Base-by-base conservation (phyloP, 2,888 invertebrate species). In the Aleiodes alternator region DNA sequence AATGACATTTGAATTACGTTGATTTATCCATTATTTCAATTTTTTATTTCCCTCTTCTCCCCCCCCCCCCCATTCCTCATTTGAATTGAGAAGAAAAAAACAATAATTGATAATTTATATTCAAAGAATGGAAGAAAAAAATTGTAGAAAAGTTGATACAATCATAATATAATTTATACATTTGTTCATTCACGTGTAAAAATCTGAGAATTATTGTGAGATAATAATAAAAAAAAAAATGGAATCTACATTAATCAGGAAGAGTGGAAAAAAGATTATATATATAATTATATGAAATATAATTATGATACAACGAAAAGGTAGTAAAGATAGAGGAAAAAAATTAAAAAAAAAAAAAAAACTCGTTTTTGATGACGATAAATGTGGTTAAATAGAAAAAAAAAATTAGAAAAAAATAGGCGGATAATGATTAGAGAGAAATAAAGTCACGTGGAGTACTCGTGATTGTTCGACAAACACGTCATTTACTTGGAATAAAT, bases 401-500 rank as follows among this genome's bases (percentile, higher is more conserved):
- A 14, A 43, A 11, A 43, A 43, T 43, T 3, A 11, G 11, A 43
- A 43, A 43, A 43, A 43, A 43, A 43, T 43, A 43, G 43, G 9
- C 8, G 59, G 8, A 55, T 55, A 56, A 56, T 59, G 43, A 57
- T 43, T 16, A 53, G 48, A 57, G 48, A 48, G 55, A 73, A 66
- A 68, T 57, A 69, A 68, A 69, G 68, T 51, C 68, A 73, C 68
- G 50, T 72, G 61, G 4, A 51, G 14, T 23, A 31, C 61, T 50
- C 61, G 61, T 71, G 51, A 72, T 72, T 61, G 38, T 72, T 61
- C 34, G 29, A 70, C 48, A 56, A 57, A 34, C 51, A 70, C 57
- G 69, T 55, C 73, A 76, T 61, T 69, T 70, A 34, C 53, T 68
- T 48, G 50, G 77, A 76, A 79, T 77, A 79, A 70, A 79, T 79